Conservation (phyloP, 1,140 invertebrate species). For the Lucilia sericata region DNA sequence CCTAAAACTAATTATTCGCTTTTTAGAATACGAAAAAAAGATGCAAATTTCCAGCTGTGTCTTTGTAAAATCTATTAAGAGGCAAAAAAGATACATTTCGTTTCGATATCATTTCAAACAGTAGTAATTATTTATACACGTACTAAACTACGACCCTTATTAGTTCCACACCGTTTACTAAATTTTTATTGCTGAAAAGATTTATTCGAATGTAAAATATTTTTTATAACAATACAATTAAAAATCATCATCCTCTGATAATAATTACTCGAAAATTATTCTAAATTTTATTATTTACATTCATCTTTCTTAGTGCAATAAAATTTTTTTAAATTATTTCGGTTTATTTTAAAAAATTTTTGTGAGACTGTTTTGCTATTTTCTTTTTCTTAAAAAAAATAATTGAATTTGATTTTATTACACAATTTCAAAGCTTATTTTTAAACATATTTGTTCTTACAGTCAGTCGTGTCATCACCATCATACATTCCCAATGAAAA, state of each 20-base stretch:
- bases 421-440: neutral
- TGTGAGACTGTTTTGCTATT: too few species aligned
- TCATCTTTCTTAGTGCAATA: too few species aligned
- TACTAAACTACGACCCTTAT: too few species aligned
- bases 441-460: neutral
- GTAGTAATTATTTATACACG: neutral
- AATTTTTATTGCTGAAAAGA: too few species aligned
- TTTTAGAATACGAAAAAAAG: neutral
- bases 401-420: constrained; percentile 27
- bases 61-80: neutral
- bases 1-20: neutral
- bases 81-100: neutral
- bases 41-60: constrained; percentile 9
- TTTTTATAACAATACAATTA: neutral
- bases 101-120: neutral
- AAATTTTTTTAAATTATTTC: too few species aligned
- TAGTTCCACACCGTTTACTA: too few species aligned
- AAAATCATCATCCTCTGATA: neutral
- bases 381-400: neutral
- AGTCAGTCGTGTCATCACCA: neutral
- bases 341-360: too few species aligned
- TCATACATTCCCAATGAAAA: neutral
- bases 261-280: too few species aligned
- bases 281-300: too few species aligned
- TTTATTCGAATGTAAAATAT: too few species aligned